phyloP scores from a whole-genome alignment of 2,888 invertebrate genomes.

The Hirtodrosophila confusa region DNA sequence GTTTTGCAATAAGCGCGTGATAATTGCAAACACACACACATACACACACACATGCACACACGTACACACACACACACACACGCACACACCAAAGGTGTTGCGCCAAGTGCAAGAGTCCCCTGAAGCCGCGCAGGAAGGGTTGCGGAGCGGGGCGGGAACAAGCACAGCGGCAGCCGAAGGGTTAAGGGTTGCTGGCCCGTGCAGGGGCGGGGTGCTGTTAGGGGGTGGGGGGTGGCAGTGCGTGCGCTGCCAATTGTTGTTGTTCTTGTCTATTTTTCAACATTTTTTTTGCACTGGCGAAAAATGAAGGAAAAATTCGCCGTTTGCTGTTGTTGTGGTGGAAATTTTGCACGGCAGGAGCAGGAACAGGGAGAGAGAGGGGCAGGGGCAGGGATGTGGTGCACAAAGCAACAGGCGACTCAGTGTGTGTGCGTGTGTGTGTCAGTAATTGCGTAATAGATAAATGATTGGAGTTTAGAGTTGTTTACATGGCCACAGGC shows the following conservation, averaged over 20 bases:
- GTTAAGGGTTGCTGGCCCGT: conserved; percentile 37
- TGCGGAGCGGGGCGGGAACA: conserved; percentile 2
- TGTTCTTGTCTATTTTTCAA: conserved; percentile 8
- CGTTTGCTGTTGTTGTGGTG: conserved; percentile 34
- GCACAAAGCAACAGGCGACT: conserved; percentile 50
- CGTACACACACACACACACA: conserved; percentile 15
- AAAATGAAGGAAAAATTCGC: conserved; percentile 51
- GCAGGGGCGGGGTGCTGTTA: background rate
- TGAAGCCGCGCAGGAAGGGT: conserved; percentile 17
- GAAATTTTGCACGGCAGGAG: conserved; percentile 22
- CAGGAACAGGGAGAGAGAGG: background rate
- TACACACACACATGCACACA: conserved; percentile 16
- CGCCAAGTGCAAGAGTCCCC: conserved; percentile 53
- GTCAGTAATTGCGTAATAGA: conserved; percentile 75
- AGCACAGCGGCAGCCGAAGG: conserved; percentile 15
- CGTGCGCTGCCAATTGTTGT: conserved; percentile 60
- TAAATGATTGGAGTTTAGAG: conserved; percentile 68
- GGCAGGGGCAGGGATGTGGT: background rate
- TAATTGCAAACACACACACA: conserved; percentile 62
- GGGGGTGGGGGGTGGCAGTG: conserved; percentile 20
- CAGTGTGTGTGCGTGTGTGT: conserved; percentile 24
- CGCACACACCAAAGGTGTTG: conserved; percentile 43
- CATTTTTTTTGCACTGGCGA: conserved; percentile 40
- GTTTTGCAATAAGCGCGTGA: conserved; percentile 77
- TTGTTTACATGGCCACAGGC: conserved; percentile 66